Percentiles rank a stretch among this genome's conserved stretches.
These are phyloP conservation scores for Siniperca obscura DNA, from an alignment of 2,797 vertebrate genomes.

Conservation along the genomic window DNA sequence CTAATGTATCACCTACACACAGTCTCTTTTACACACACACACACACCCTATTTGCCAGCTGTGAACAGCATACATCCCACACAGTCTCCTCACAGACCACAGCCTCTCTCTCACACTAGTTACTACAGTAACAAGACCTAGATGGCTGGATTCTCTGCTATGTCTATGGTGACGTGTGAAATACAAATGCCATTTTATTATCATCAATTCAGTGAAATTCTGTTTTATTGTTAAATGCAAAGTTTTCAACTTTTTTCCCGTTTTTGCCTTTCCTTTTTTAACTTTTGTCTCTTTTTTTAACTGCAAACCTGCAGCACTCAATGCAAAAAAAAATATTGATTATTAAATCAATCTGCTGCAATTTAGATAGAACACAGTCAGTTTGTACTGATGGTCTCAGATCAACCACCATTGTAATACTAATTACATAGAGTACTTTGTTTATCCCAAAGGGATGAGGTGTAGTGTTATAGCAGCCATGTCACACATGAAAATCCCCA, in stretches of 20 bases:
- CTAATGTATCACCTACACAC: constrained; percentile 12
- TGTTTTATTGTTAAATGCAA: not conserved
- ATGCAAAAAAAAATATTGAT: no score
- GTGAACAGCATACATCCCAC: constrained; percentile 69
- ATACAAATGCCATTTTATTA: not conserved
- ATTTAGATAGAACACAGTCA: not conserved
- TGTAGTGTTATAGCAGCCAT: not conserved
- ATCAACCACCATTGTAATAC: not conserved
- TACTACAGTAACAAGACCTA: constrained; percentile 24
- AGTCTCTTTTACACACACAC: constrained; percentile 4
- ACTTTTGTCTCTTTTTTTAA: not conserved
- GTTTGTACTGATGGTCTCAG: not conserved
- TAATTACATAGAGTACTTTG: not conserved
- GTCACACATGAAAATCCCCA: not conserved
- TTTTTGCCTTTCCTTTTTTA: not conserved
- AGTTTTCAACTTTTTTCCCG: not conserved
- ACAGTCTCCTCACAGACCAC: constrained; percentile 53
- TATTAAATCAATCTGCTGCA: no score
- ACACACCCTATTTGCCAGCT: constrained; percentile 44
- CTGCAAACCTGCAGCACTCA: not conserved
- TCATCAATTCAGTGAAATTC: not conserved
- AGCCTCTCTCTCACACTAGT: not conserved
- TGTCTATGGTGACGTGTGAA: not conserved
- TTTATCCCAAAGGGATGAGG: not conserved
- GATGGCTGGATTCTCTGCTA: constrained; percentile 17